Evolutionary conservation across 2,888 invertebrate species (phyloP), one percentile per base, ranked within the genome.

Genomic region (Agonopterix arenella): DNA sequence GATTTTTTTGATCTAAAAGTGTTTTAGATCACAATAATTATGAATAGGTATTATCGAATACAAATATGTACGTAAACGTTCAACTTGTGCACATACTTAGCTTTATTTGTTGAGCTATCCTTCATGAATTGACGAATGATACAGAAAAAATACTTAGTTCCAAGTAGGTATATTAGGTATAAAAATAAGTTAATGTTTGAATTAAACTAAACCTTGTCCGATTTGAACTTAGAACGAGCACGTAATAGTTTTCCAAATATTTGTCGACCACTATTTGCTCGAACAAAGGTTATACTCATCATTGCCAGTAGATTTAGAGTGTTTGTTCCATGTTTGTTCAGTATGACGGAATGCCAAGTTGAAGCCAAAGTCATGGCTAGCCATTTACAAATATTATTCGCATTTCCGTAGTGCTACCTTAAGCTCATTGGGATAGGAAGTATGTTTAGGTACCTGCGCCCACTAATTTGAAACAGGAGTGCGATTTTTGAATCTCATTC

Each of bases 231-330:
- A 37, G 38, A 36, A 11, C 46, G 16, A 46, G 44, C 40, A n/a
- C 40, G 53, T 57, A 58, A 60, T 59, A 57, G 56, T 54, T 57
- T 55, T 55, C 55, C 64, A 70, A 81, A 82, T 76, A 80, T 81
- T 81, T 72, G 70, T 54, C 50, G 52, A 64, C 61, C 58, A 64
- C 61, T 80, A 71, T 81, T 77, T 81, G 72, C 58, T 61, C 55
- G 65, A 59, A 60, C 69, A 79, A 82, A 84, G 83, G 80, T 81
- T 79, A 64, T 60, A 59, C 48, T 44, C 48, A 43, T 70, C 73
- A 74, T 73, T 73, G 73, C 66, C 70, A 67, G 71, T 69, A 53
- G 65, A 64, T 70, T 68, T 64, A 60, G 61, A 77, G 73, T 76
- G 70, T 68, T 69, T 66, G 61, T 59, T 59, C 57, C 56, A 63